Conservation (phyloP, 2,113 vertebrate species). For the Campylorhamphus procurvoides region DNA sequence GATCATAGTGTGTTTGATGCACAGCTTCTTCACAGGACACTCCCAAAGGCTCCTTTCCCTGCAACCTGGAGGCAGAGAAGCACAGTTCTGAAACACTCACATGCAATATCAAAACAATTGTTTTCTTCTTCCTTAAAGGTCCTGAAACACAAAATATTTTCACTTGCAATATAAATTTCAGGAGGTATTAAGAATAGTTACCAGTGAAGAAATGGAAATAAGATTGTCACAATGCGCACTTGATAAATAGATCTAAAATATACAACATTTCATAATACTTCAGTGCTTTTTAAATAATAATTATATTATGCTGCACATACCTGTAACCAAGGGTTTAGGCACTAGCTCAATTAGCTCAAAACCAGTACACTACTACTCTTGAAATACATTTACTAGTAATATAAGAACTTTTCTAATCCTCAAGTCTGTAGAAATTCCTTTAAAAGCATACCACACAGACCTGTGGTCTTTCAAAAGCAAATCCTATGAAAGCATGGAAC, state of each 20-base stretch:
- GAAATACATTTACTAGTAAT: neutral
- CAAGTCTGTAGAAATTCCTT: neutral
- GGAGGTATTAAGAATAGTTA: neutral
- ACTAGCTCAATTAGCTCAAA: neutral
- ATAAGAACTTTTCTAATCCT: neutral
- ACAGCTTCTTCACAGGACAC: conserved; percentile 86
- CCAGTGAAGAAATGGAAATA: neutral
- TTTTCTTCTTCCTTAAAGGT: neutral
- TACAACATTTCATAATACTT: neutral
- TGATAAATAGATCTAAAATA: neutral
- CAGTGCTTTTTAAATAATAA: neutral
- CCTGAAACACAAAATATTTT: neutral
- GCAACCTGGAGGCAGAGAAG: conserved; percentile 81
- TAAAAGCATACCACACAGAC: neutral
- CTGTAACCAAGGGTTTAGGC: neutral
- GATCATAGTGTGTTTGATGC: conserved; percentile 87
- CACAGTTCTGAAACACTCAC: neutral
- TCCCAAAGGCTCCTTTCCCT: conserved; percentile 92
- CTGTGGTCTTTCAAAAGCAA: neutral
- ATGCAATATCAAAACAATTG: neutral
- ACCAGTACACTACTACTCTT: neutral
- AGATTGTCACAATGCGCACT: neutral
- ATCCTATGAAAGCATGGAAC: neutral
- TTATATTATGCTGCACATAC: neutral
- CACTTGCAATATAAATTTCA: neutral